A percentile compares a stretch with the other conserved stretches of the same genome.
Conservation (phyloP, 2,113 vertebrate genomes). For the Pardalotus punctatus region DNA sequence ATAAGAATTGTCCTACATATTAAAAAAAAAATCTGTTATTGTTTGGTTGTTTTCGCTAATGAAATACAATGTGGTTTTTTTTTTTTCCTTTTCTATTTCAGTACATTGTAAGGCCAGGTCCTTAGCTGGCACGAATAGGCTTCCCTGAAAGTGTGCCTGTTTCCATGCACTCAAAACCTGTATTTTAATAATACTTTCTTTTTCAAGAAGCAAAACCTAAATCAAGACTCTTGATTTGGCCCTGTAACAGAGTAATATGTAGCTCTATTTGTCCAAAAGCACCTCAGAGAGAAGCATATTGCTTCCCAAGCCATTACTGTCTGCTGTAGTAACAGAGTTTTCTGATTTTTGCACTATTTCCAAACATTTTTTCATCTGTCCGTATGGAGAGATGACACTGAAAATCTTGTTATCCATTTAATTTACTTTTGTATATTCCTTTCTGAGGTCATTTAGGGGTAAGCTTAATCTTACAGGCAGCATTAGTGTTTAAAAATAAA, state of each 20-base stretch:
- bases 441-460: not conserved
- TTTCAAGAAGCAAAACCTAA: not conserved
- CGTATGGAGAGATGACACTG: not conserved
- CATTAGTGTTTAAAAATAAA: not conserved
- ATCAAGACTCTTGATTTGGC: not conserved
- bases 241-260: not conserved
- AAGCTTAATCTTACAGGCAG: not conserved
- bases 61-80: not conserved
- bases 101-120: not conserved
- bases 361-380: not conserved
- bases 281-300: not conserved
- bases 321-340: not conserved
- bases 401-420: not conserved
- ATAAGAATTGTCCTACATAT: not conserved
- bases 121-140: not conserved
- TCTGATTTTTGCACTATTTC: not conserved
- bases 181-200: not conserved
- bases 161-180: not conserved
- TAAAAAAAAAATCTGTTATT: not conserved
- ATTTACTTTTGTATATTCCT: not conserved
- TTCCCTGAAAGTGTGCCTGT: not conserved
- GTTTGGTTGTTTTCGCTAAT: not conserved
- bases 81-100: not conserved
- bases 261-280: not conserved
- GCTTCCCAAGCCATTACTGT: not conserved